Base-by-base conservation (phyloP, 2,888 invertebrate species). In the Ophraella communa region DNA sequence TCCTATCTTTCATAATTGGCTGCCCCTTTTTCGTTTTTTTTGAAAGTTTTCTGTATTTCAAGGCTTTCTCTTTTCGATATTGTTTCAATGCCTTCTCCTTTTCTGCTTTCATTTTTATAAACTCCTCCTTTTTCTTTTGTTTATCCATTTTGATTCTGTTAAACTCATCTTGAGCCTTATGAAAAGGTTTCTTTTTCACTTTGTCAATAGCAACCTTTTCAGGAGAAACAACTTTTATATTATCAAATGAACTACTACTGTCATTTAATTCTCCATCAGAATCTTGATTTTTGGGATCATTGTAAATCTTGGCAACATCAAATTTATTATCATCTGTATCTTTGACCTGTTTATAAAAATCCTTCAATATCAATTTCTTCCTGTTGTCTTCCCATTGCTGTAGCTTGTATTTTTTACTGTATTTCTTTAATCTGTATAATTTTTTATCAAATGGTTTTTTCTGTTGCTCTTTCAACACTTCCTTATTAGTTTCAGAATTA, bases 11-110 rank as follows among this genome's bases (percentile, higher is more conserved):
- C 94, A 95, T 94, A 1, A 94, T 83, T 0, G 95, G 95, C 77
- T 95, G 95, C 0, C 95, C 95, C 74, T 87, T 91, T 73, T 87
- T 90, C 0, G 91, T 95, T 77, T 89, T 92, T 77, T 89, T 90
- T 52, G 89, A 90, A 44, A 94, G 81, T 68, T 88, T 89, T 81
- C 91, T 92, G 67, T 86, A 90, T 63, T 86, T 88, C 53, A 90
- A 88, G 51, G 87, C 83, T 73, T 91, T 92, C 73, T 89, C 89
- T 76, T 89, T 85, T 72, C 89, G 90, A 74, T 91, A 92, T 68
- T 86, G 86, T 70, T 85, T 84, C 39, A 90, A 74, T 10, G 91
- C 91, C 75, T 87, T 84, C 59, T 86, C 84, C 69, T 84, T 86
- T 74, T 91, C 89, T 47, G 85, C 83, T 75, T 85, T 87, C 20